Evolutionary conservation across 1,140 invertebrate genomes (phyloP).

Genomic region (Thaumatotibia leucotreta): DNA sequence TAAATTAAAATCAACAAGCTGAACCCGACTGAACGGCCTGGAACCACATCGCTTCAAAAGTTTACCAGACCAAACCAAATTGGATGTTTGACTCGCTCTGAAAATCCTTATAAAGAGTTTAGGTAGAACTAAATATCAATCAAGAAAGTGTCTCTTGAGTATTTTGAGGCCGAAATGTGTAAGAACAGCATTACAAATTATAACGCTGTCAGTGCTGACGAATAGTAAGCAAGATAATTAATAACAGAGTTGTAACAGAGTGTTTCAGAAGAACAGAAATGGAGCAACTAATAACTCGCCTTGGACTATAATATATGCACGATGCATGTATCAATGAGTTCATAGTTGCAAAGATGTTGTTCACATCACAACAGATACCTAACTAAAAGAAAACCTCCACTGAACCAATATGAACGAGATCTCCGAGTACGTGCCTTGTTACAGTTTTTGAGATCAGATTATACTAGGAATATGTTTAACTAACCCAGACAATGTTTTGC

Average conservation of each 20-base stretch:
- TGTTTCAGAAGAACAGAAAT: not conserved
- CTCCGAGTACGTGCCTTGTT: not conserved
- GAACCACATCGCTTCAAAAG: not conserved
- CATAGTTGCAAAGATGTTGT: not conserved
- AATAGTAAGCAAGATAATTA: not conserved
- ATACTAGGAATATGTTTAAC: not conserved
- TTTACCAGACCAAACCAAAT: not conserved
- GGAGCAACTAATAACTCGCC: not conserved
- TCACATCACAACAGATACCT: not conserved
- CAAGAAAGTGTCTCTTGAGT: not conserved
- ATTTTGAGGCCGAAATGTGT: not conserved
- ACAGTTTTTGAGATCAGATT: not conserved
- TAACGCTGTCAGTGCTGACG: not conserved
- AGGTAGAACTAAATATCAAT: not conserved
- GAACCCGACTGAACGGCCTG: not conserved
- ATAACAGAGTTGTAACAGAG: not conserved
- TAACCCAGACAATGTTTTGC: not conserved
- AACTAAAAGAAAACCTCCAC: not conserved
- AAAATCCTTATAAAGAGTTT: not conserved
- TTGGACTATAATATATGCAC: not conserved
- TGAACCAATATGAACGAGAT: not conserved
- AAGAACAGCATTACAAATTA: not conserved
- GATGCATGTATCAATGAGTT: not conserved
- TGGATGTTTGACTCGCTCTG: not conserved
- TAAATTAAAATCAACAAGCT: constrained; percentile 22